phyloP scores from a whole-genome alignment of 2,113 vertebrate genomes.

The Myocastor coypus region DNA sequence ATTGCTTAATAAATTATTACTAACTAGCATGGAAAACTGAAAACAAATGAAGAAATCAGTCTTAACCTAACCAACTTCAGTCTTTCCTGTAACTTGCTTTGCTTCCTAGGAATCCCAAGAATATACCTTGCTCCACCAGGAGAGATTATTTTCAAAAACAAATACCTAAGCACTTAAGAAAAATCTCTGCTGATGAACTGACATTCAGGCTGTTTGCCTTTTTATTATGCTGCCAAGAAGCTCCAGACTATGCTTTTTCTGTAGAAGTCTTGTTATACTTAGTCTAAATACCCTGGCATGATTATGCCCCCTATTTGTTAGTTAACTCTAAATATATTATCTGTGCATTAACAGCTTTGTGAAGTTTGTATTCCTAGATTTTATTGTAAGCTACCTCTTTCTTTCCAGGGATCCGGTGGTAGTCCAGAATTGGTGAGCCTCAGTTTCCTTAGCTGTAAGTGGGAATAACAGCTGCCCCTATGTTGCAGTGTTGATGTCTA shows the following conservation, averaged over 20 bases:
- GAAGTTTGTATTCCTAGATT: not conserved
- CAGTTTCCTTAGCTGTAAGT: not conserved
- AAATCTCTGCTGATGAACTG: slow-evolving; percentile 61
- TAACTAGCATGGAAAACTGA: slow-evolving; percentile 34
- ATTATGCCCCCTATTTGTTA: not conserved
- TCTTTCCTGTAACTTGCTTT: slow-evolving; percentile 61
- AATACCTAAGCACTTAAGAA: slow-evolving; percentile 72
- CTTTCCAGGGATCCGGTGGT: not conserved
- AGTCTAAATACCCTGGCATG: slow-evolving; percentile 41
- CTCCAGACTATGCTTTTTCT: slow-evolving; percentile 26
- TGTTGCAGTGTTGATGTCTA: not conserved
- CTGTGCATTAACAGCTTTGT: not conserved
- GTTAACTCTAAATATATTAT: slow-evolving; percentile 24
- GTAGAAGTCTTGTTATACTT: slow-evolving; percentile 41
- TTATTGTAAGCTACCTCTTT: slow-evolving; percentile 14
- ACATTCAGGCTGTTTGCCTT: slow-evolving; percentile 33
- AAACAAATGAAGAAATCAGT: slow-evolving; percentile 24
- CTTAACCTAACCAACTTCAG: slow-evolving; percentile 59
- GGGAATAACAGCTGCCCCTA: no score
- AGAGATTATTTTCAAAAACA: slow-evolving; percentile 78
- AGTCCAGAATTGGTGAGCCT: not conserved
- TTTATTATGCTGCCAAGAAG: slow-evolving; percentile 55
- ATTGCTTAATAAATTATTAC: slow-evolving; percentile 55
- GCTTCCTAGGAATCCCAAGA: slow-evolving; percentile 59
- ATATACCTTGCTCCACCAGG: slow-evolving; percentile 56